Percentiles rank a stretch among this genome's conserved stretches.
Conservation (phyloP, 2,113 vertebrate genomes). For the Solea solea region DNA sequence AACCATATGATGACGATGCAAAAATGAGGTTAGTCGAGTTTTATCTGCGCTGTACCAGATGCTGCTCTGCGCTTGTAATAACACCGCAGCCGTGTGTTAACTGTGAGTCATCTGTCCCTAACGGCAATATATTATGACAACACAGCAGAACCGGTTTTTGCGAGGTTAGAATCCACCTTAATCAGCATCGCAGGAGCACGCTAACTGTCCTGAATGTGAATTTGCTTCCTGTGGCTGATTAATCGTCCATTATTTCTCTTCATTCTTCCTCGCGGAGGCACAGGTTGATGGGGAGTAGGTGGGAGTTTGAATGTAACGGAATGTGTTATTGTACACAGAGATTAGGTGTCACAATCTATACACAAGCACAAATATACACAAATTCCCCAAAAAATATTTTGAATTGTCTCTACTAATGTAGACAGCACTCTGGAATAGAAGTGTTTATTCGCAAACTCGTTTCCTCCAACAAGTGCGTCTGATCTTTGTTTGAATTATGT, state of each 20-base stretch:
- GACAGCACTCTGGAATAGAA: no score
- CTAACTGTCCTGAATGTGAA: neutral
- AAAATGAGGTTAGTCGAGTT: slow-evolving; percentile 31
- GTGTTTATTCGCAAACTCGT: no score
- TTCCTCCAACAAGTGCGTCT: no score
- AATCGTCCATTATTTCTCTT: neutral
- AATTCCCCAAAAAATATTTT: no score
- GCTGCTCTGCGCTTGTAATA: slow-evolving; percentile 37
- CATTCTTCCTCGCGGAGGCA: neutral
- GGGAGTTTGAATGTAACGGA: neutral
- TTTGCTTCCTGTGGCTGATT: slow-evolving; percentile 59
- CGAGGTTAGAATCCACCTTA: slow-evolving; percentile 29
- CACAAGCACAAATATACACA: no score
- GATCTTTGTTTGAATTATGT: no score
- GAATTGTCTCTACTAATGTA: no score
- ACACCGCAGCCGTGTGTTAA: slow-evolving; percentile 18
- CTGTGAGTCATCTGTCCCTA: slow-evolving; percentile 54
- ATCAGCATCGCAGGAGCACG: slow-evolving; percentile 42
- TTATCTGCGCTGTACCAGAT: slow-evolving; percentile 39
- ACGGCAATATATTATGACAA: slow-evolving; percentile 62
- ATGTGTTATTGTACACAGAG: neutral
- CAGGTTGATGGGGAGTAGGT: neutral
- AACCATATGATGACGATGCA: slow-evolving; percentile 47
- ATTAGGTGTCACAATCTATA: no score
- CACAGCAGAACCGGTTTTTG: slow-evolving; percentile 56